Base-by-base conservation (phyloP, 1,140 invertebrate species). In the Caerostris darwini region DNA sequence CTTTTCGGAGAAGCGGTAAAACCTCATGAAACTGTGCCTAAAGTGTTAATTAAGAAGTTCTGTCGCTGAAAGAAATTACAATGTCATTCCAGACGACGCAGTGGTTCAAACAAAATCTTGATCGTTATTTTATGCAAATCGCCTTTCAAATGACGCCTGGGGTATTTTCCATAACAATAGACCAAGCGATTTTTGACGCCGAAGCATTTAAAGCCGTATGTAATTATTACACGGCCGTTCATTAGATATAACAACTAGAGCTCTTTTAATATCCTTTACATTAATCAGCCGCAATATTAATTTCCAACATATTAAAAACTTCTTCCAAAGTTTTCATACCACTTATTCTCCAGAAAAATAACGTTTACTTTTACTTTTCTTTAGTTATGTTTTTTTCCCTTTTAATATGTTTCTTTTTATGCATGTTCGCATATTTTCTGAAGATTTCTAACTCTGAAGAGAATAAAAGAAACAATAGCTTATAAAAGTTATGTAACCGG, bases 81-180 rank as follows among this genome's bases (percentile, higher is more conserved):
- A 14, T 50, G 12, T 8, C 7, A 50, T 77, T 77, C 34, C 61
- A 64, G 61, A 14, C 61, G 17, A 17, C 61, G 61, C 53, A 50
- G 34, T 3, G 19, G 14, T 7, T 77, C 8, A 3, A 14, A 5
- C 71, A 50, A 77, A 77, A 77, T 77, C 71, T 77, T 7, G 17
- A 83, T 83, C 17, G 6, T 83, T 83, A 54, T 83, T 83, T 83
- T n/a, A 83, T 83, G 56, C 7, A 8, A 58, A 57, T 83, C 14
- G 6, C 19, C 54, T 19, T 34, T 34, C 54, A 58, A 83, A 83
- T 19, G 82, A 58, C 12, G 82, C 3, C 6, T 58, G 12, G 12
- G 14, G 10, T 10, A 34, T 58, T 83, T 83, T 34, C 82, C 54
- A 83, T 83, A 14, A 83, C 17, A 19, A 57, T 83, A 57, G n/a